These are phyloP conservation scores for Squalus acanthias DNA, from an alignment of 2,797 vertebrate genomes.

Conservation along the genomic window DNA sequence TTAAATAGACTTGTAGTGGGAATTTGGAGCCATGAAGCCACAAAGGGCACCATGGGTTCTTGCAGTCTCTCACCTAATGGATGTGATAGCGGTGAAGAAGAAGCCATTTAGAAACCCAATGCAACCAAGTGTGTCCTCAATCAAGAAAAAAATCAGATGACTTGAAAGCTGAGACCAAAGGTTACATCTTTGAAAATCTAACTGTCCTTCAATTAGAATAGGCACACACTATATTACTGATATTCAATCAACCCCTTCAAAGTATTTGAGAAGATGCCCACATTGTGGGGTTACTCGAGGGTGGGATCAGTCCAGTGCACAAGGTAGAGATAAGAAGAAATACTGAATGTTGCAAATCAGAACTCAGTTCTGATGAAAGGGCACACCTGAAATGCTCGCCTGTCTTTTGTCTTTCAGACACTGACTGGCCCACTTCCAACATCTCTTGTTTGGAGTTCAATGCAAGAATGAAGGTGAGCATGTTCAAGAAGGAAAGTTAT, in stretches of 20 bases:
- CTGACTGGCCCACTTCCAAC: too few relatives aligned
- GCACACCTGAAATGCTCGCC: neutral
- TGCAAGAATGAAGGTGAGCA: neutral
- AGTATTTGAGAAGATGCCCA: neutral
- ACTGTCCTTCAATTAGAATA: neutral
- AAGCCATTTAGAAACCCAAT: too few relatives aligned
- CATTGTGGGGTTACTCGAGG: neutral
- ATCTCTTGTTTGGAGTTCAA: neutral
- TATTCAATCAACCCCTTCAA: neutral
- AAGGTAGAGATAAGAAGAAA: neutral
- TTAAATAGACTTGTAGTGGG: neutral
- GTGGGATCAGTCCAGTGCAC: neutral
- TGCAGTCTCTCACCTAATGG: neutral
- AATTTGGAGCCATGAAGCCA: neutral
- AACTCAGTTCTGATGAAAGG: neutral
- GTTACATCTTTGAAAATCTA: neutral
- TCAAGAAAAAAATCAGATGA: neutral
- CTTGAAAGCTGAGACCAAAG: neutral
- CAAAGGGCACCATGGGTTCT: neutral
- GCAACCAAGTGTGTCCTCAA: too few relatives aligned
- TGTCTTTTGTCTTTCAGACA: neutral
- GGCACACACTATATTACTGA: neutral
- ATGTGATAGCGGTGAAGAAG: too few relatives aligned
- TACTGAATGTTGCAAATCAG: neutral
- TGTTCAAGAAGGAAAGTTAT: neutral